Percentiles rank a stretch among this genome's conserved stretches.
Conservation (phyloP, 2,113 vertebrate species). For the Dryoscopus gambensis region DNA sequence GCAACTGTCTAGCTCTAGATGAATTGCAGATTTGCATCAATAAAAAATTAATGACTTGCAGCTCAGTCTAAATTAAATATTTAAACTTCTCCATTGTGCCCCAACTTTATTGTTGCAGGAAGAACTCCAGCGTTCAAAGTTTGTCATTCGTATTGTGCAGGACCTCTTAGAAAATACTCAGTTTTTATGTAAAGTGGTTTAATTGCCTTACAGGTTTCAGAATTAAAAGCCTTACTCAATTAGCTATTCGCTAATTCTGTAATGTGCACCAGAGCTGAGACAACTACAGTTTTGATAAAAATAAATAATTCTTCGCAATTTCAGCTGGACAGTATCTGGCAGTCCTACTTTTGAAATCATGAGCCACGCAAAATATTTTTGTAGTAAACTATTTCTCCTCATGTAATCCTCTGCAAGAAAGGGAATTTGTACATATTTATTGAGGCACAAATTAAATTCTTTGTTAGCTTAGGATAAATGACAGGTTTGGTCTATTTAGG, state of each 20-base stretch:
- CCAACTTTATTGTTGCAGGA: neutral
- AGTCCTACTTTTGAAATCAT: neutral
- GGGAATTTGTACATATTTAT: neutral
- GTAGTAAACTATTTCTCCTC: neutral
- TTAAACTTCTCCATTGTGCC: slow-evolving; percentile 15
- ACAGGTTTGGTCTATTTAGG: neutral
- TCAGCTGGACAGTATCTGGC: neutral
- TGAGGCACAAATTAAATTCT: neutral
- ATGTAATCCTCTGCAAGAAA: neutral
- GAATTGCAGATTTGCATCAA: slow-evolving; percentile 39
- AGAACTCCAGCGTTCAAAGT: neutral
- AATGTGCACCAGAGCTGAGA: neutral
- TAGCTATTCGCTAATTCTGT: neutral
- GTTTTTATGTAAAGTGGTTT: neutral
- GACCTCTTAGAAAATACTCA: neutral
- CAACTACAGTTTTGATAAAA: neutral
- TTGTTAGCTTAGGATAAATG: neutral
- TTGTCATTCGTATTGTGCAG: neutral
- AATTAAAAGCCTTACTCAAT: neutral
- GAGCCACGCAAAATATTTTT: neutral
- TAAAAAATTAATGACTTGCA: slow-evolving; percentile 48
- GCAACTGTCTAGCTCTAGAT: neutral
- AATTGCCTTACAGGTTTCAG: neutral
- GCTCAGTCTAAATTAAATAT: slow-evolving; percentile 34
- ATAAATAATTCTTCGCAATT: neutral